Conservation (phyloP, 2,113 vertebrate species). For the Toxostoma redivivum region DNA sequence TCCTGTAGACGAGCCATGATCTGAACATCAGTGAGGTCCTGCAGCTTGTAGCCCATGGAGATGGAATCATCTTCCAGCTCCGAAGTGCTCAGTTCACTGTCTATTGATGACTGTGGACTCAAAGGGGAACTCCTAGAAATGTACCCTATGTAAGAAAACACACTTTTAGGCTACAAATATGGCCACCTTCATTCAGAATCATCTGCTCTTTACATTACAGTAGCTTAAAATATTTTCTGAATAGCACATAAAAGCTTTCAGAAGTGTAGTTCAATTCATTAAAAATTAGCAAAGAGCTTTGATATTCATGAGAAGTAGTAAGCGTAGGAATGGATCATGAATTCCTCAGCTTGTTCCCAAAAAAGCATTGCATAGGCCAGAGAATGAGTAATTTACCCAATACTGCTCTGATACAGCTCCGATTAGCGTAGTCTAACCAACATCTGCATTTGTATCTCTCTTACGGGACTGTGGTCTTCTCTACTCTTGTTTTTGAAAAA, state of each 20-base stretch:
- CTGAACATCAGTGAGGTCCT: conserved; percentile 97
- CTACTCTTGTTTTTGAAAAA: not conserved
- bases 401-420: not conserved
- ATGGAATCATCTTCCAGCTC: conserved; percentile 92
- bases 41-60: conserved; percentile 95
- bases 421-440: not conserved
- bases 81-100: conserved; percentile 89
- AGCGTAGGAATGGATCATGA: not conserved
- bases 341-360: not conserved
- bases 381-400: not conserved
- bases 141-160: conserved; percentile 68
- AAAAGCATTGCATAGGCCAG: not conserved
- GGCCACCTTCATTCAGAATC: not conserved
- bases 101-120: conserved; percentile 93
- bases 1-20: conserved; percentile 98
- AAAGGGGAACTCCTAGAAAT: conserved; percentile 80
- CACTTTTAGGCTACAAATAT: not conserved
- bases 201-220: not conserved
- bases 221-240: not conserved
- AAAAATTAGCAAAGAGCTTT: not conserved
- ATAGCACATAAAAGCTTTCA: not conserved
- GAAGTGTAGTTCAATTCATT: not conserved
- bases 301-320: not conserved
- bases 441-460: not conserved
- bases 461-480: not conserved